Percentiles rank a stretch among this genome's conserved stretches.
Evolutionary conservation across 2,113 vertebrate genomes (phyloP).

Genomic region (Callorhinus ursinus): DNA sequence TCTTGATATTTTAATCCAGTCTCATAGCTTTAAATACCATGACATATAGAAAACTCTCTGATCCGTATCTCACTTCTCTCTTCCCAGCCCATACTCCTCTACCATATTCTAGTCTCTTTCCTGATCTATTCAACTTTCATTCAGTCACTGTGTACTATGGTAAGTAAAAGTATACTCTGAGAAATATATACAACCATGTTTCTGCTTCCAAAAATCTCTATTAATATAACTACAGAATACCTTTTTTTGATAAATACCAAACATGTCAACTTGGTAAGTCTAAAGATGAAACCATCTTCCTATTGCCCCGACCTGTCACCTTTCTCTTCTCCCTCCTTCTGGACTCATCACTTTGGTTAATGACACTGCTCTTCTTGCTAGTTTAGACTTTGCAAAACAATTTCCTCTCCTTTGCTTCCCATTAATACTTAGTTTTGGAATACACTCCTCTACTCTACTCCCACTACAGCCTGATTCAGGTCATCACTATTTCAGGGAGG

Average conservation of each 20-base stretch:
- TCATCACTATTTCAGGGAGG: not conserved
- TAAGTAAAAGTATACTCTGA: not conserved
- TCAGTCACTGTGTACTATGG: not conserved
- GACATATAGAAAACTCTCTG: not conserved
- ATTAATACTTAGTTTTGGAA: not conserved
- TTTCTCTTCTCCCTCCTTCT: not conserved
- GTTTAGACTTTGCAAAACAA: not conserved
- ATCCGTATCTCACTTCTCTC: not conserved
- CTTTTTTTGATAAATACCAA: not conserved
- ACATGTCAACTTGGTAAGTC: not conserved
- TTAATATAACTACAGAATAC: not conserved
- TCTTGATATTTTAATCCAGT: not conserved
- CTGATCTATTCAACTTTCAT: not conserved
- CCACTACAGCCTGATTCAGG: not conserved
- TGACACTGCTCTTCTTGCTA: not conserved
- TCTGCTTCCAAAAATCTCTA: not conserved
- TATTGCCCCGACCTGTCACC: not conserved
- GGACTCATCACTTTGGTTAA: not conserved
- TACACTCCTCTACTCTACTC: not conserved
- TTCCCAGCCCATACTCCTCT: not conserved
- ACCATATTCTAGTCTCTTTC: not conserved
- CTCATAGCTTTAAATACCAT: not conserved
- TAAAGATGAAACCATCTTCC: not conserved
- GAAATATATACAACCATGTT: not conserved
- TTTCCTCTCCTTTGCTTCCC: not conserved